These are phyloP conservation scores for Heterodera carotae DNA, from an alignment of 1,140 invertebrate species.

Conservation along the genomic window DNA sequence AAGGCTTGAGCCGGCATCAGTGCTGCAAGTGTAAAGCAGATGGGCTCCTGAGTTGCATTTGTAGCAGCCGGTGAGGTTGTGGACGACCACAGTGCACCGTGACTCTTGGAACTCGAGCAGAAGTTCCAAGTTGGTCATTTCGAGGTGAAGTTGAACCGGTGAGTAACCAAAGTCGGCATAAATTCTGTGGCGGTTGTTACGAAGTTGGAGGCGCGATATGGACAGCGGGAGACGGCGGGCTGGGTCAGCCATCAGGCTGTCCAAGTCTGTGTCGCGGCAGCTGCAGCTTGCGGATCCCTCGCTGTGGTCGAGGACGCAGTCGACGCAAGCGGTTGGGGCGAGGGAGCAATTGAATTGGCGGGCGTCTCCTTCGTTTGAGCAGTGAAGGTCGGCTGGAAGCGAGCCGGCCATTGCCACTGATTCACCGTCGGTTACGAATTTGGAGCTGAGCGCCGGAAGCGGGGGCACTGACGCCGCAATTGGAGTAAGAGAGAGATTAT, in stretches of 20 bases:
- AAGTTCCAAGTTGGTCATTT: neutral
- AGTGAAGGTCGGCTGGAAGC: slow-evolving; percentile 2
- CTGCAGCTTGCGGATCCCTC: neutral
- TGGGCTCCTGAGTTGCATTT: neutral
- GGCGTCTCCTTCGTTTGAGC: slow-evolving; percentile 1
- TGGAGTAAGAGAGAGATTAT: slow-evolving; percentile 11
- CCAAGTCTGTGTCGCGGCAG: neutral
- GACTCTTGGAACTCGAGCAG: neutral
- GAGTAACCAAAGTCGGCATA: neutral
- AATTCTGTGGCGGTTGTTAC: neutral
- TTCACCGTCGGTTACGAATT: slow-evolving; percentile 1
- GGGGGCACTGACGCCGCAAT: neutral
- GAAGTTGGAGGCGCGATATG: too few species aligned
- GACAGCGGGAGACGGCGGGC: neutral
- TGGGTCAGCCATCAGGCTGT: neutral
- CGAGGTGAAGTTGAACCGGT: neutral
- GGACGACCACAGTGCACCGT: neutral
- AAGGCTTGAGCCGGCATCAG: neutral
- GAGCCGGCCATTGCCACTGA: neutral
- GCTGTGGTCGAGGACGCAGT: neutral
- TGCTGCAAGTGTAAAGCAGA: neutral
- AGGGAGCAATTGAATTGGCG: neutral
- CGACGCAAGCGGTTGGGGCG: neutral
- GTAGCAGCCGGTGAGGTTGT: neutral
- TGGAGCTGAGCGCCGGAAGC: neutral